These are phyloP conservation scores for Lepeophtheirus salmonis DNA, from an alignment of 1,140 invertebrate genomes.

Conservation along the genomic window DNA sequence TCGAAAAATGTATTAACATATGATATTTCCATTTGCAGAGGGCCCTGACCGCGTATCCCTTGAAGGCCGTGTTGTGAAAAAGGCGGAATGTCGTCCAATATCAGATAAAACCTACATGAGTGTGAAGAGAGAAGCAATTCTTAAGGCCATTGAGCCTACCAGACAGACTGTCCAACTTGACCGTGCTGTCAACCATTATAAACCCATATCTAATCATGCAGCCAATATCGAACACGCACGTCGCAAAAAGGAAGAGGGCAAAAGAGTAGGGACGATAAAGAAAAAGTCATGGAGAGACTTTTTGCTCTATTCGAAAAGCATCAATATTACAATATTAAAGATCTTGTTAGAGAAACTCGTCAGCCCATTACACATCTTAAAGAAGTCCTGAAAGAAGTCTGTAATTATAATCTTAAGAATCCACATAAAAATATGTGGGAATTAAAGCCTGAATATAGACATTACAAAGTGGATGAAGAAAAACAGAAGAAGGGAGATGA, in stretches of 20 bases:
- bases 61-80: conserved; percentile 82
- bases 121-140: conserved; percentile 66
- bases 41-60: conserved; percentile 26
- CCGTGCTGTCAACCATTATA: conserved; percentile 59
- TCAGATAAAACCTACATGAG: conserved; percentile 70
- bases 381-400: conserved; percentile 93
- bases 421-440: conserved; percentile 99
- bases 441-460: conserved; percentile 87
- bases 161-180: conserved; percentile 58
- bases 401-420: conserved; percentile 91
- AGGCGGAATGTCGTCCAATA: conserved; percentile 74
- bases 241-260: conserved; percentile 70
- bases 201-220: conserved; percentile 71
- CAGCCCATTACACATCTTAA: conserved; percentile 60
- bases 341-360: conserved; percentile 46
- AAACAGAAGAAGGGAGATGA: not conserved
- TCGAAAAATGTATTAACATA: no score
- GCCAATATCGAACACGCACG: conserved; percentile 53
- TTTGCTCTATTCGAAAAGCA: conserved; percentile 98
- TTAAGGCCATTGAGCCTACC: conserved; percentile 52
- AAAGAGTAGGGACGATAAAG: conserved; percentile 81
- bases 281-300: conserved; percentile 81
- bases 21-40: no score
- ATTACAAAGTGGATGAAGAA: conserved; percentile 47
- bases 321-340: conserved; percentile 94